These are phyloP conservation scores for Pelodiscus sinensis DNA, from an alignment of 2,113 vertebrate species.

Conservation along the genomic window DNA sequence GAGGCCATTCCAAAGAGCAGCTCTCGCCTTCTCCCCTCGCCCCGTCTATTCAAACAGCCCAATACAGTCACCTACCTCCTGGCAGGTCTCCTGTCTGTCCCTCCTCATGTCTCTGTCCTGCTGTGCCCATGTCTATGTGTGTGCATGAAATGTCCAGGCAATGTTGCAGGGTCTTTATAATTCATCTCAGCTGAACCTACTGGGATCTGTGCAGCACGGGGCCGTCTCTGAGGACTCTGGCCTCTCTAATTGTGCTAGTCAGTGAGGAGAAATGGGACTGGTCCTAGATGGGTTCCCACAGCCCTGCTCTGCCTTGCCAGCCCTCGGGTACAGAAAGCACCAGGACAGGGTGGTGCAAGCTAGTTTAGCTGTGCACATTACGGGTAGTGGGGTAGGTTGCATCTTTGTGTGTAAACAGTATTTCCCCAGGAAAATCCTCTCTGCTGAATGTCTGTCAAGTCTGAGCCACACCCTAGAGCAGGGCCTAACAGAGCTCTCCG, in stretches of 20 bases:
- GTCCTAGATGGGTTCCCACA: not conserved
- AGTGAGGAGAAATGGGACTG: too few relatives aligned
- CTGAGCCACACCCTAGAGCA: too few relatives aligned
- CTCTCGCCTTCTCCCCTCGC: fast-evolving
- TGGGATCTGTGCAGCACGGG: not conserved
- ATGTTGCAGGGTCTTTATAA: not conserved
- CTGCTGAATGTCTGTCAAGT: too few relatives aligned
- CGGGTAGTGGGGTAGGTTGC: too few relatives aligned
- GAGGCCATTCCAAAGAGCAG: not conserved
- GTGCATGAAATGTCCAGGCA: not conserved
- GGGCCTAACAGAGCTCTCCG: too few relatives aligned
- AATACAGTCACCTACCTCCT: not conserved
- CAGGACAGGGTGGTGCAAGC: not conserved
- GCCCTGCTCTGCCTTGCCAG: not conserved
- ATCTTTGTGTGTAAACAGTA: too few relatives aligned
- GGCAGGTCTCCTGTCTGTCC: not conserved
- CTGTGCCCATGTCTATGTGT: too few relatives aligned
- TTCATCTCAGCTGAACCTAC: not conserved
- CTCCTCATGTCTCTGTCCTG: not conserved
- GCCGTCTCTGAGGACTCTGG: not conserved
- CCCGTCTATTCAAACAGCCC: not conserved
- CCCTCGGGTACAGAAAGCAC: not conserved
- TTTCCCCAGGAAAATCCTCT: too few relatives aligned
- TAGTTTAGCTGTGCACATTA: too few relatives aligned
- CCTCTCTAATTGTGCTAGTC: not conserved